These are phyloP conservation scores for Epirrhoe tristata DNA, from an alignment of 2,888 invertebrate species.

Conservation along the genomic window DNA sequence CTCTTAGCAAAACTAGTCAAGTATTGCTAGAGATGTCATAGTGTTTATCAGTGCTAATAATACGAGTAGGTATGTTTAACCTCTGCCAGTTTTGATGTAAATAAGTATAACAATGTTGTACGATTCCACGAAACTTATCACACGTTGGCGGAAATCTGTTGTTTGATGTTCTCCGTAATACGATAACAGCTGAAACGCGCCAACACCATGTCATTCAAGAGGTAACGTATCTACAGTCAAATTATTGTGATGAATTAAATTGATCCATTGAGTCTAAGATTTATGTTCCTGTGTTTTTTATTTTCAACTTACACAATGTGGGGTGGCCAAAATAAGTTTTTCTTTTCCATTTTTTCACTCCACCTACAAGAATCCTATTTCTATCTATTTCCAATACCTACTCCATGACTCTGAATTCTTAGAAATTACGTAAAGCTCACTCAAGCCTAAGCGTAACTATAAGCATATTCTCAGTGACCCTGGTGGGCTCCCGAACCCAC, in stretches of 20 bases:
- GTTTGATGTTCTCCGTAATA: constrained; percentile 2
- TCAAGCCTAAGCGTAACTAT: background rate
- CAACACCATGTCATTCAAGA: background rate
- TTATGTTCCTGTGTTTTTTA: background rate
- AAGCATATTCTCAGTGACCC: constrained; percentile 81
- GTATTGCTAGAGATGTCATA: too few species aligned
- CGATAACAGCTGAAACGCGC: constrained; percentile 3
- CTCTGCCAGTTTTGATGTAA: background rate
- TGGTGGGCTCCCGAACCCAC: constrained; percentile 88
- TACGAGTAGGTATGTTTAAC: too few species aligned
- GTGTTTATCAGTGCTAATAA: too few species aligned
- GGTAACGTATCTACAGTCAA: background rate
- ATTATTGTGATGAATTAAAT: background rate
- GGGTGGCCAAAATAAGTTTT: too few species aligned
- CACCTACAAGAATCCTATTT: too few species aligned
- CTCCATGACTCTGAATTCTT: too few species aligned
- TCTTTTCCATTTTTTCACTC: too few species aligned
- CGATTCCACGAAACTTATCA: constrained; percentile 10
- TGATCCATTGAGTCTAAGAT: background rate
- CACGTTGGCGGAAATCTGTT: constrained; percentile 2
- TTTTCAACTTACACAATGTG: too few species aligned
- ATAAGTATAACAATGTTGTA: background rate
- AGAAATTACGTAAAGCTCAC: too few species aligned
- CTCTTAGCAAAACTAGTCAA: too few species aligned
- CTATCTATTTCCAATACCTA: too few species aligned